Evolutionary conservation across 2,797 vertebrate genomes (phyloP).

Genomic region (Hafferia zeledoni): DNA sequence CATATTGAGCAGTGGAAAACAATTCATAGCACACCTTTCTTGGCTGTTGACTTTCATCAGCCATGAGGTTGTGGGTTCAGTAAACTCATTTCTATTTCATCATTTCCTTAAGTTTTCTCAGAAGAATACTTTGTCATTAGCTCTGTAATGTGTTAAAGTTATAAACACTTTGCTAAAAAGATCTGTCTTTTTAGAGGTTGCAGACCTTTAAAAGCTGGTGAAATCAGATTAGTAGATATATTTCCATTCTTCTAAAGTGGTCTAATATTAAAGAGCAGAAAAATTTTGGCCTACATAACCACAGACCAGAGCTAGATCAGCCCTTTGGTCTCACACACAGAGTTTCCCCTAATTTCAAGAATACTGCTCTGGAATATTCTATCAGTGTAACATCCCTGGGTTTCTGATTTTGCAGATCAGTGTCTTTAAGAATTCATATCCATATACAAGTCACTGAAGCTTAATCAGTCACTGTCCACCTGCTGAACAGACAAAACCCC

Average conservation of each 20-base stretch:
- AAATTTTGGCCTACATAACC: not conserved
- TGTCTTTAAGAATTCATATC: slow-evolving; percentile 50
- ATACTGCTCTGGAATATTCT: not conserved
- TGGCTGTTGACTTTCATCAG: not conserved
- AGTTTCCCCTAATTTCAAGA: not conserved
- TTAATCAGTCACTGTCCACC: not conserved
- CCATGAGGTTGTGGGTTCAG: not conserved
- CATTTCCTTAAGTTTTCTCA: not conserved
- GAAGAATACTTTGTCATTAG: not conserved
- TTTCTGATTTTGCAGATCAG: slow-evolving; percentile 8
- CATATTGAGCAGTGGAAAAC: not conserved
- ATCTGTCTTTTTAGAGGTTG: not conserved
- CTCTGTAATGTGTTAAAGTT: not conserved
- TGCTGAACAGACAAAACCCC: slow-evolving; percentile 10
- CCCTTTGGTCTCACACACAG: not conserved
- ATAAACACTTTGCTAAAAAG: not conserved
- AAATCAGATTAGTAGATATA: not conserved
- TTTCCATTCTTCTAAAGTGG: not conserved
- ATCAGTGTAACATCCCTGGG: not conserved
- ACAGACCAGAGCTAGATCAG: not conserved
- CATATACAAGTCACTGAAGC: slow-evolving; percentile 15
- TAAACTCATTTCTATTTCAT: not conserved
- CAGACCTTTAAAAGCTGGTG: not conserved
- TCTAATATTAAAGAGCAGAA: not conserved
- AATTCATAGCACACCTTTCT: not conserved